phyloP scores from a whole-genome alignment of 2,797 vertebrate genomes.

The Falco cherrug region DNA sequence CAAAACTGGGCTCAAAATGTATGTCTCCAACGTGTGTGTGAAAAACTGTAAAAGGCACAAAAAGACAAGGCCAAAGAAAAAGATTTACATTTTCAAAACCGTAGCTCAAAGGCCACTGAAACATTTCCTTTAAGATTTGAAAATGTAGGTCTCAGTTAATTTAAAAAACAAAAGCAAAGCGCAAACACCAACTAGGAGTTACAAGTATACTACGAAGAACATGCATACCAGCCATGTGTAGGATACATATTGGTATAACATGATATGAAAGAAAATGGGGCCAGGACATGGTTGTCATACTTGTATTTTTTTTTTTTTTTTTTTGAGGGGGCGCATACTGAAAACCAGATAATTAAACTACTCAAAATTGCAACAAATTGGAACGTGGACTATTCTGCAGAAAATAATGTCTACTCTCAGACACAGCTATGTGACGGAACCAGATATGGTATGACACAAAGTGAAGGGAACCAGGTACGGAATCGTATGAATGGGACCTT shows the following conservation, averaged over 20 bases:
- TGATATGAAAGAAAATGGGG: constrained; percentile 51
- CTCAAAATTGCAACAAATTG: neutral
- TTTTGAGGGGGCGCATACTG: neutral
- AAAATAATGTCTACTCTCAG: constrained; percentile 22
- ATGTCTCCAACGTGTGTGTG: constrained; percentile 45
- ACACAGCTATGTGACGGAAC: constrained; percentile 38
- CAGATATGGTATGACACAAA: constrained; percentile 58
- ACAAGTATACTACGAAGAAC: constrained; percentile 69
- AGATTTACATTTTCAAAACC: constrained; percentile 79
- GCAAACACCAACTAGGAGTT: constrained; percentile 74
- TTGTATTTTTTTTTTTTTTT: neutral
- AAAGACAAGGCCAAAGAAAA: constrained; percentile 78
- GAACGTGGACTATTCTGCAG: neutral
- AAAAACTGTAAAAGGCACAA: constrained; percentile 75
- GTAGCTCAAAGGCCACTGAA: constrained; percentile 69
- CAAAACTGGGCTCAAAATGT: constrained; percentile 58
- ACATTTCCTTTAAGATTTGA: constrained; percentile 75
- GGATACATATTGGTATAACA: constrained; percentile 59
- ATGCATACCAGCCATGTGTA: constrained; percentile 78
- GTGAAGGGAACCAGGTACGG: constrained; percentile 54
- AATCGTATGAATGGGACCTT: constrained; percentile 31
- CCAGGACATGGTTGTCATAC: neutral
- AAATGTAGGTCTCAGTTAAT: constrained; percentile 77
- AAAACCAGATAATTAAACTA: constrained; percentile 30
- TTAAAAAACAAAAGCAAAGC: constrained; percentile 77